Evolutionary conservation across 1,140 invertebrate species (phyloP), one percentile per base, ranked within the genome.

Genomic region (Cheumatopsyche charites): DNA sequence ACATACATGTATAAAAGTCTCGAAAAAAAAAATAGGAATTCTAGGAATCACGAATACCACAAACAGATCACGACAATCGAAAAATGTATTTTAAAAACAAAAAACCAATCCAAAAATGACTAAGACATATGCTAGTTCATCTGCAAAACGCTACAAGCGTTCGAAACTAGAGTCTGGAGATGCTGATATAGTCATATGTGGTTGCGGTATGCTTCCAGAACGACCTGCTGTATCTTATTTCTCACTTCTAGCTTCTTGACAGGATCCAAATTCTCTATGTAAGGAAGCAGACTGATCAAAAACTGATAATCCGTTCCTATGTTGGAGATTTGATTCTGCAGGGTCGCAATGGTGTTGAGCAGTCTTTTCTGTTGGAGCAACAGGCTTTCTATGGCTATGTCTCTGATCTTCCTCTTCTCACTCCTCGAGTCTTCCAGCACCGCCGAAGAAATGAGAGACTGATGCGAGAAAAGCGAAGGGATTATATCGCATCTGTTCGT

Each of bases 181-280:
- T 58, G 19, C 55, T 58, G 55, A 26, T 58, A 58, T 58, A 58
- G 55, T 58, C 55, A 58, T 25, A 58, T 58, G 13, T 58, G 55
- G 21, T 58, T 58, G 5, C 55, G 17, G 21, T 58, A 58, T 7
- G 55, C 55, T 58, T 58, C 55, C 25, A 58, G 21, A 58, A 58
- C 55, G 12, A 58, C 55, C 13, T 58, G 55, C 21, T 58, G 55
- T 25, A 58, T 58, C 21, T 58, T 58, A 23, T 58, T 58, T 11
- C 55, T 17, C 23, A 58, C 55, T 58, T 58, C 55, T 12, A 58
- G 11, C 21, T 58, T 58, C 12, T 58, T 58, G 12, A 58, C 55
- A 25, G 55, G 55, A 12, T 58, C 55, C 13, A 58, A 26, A 58
- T 58, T 58, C 25, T 58, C 55, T 25, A 58, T 58, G 12, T 58